Percentiles rank a stretch among this genome's conserved stretches.
These are phyloP conservation scores for Prionailurus viverrinus DNA, from an alignment of 2,113 vertebrate species.

Conservation along the genomic window DNA sequence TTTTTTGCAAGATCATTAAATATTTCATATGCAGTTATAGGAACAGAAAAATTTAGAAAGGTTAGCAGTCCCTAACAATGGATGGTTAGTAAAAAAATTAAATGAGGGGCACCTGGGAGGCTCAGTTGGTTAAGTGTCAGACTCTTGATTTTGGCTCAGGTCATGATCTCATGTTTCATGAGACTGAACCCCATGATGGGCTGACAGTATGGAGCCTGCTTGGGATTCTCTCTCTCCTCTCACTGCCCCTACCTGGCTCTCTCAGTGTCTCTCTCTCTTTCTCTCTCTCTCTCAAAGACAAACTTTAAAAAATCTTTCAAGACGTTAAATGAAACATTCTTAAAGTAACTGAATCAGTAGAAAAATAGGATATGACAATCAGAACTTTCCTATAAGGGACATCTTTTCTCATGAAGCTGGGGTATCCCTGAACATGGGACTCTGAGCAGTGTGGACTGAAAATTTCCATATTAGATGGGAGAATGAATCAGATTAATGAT, in stretches of 20 bases:
- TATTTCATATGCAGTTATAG: not conserved
- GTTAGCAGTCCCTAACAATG: not conserved
- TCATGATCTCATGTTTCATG: too few relatives aligned
- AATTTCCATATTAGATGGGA: not conserved
- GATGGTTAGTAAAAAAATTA: constrained; percentile 40
- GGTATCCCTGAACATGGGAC: not conserved
- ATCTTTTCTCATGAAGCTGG: not conserved
- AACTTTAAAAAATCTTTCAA: not conserved
- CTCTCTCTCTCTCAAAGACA: too few relatives aligned
- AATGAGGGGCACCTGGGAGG: not conserved
- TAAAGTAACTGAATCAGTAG: not conserved
- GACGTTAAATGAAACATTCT: constrained; percentile 21
- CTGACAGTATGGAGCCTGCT: too few relatives aligned
- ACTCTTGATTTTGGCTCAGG: too few relatives aligned
- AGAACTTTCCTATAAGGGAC: not conserved
- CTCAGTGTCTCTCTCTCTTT: too few relatives aligned
- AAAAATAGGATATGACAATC: constrained; percentile 25
- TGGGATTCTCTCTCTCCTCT: too few relatives aligned
- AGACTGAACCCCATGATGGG: too few relatives aligned
- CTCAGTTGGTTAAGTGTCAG: too few relatives aligned
- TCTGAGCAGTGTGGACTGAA: not conserved
- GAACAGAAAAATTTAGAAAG: not conserved
- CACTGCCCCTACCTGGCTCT: too few relatives aligned
- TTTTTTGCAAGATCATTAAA: constrained; percentile 12
- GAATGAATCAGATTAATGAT: not conserved